Percentiles rank a stretch among this genome's conserved stretches.
These are phyloP conservation scores for Phycodurus eques DNA, from an alignment of 2,113 vertebrate species.

Conservation along the genomic window DNA sequence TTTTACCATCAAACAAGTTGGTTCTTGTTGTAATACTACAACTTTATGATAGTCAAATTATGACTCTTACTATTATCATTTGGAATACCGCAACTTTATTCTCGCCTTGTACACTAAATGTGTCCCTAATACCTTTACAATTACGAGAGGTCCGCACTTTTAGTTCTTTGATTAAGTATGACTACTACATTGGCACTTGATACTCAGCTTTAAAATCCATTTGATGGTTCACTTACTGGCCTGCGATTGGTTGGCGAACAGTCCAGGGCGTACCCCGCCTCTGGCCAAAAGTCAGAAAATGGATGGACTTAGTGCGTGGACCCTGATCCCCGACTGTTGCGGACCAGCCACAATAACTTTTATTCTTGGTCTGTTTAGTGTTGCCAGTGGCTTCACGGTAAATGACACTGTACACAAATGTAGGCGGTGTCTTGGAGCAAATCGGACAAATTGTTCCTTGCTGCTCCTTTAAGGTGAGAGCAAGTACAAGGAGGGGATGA, in stretches of 20 bases:
- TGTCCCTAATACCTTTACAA: background rate
- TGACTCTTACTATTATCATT: background rate
- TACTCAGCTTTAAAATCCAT: background rate
- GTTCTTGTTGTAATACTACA: background rate
- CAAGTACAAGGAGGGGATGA: background rate
- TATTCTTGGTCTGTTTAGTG: background rate
- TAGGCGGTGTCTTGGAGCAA: background rate
- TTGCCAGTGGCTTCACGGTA: background rate
- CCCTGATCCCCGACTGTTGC: background rate
- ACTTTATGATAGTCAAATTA: background rate
- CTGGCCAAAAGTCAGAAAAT: background rate
- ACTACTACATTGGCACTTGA: background rate
- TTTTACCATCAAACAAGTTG: background rate
- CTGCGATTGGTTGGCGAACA: background rate
- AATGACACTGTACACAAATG: background rate
- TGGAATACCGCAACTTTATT: background rate
- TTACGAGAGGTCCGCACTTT: background rate
- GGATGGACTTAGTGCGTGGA: background rate
- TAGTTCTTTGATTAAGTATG: background rate
- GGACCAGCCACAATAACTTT: background rate
- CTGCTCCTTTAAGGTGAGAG: constrained; percentile 8
- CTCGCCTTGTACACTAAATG: background rate
- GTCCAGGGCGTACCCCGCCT: background rate
- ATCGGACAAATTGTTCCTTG: background rate
- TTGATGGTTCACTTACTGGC: background rate